phyloP scores from a whole-genome alignment of 2,888 invertebrate genomes.

The Oconnorella tubifera region DNA sequence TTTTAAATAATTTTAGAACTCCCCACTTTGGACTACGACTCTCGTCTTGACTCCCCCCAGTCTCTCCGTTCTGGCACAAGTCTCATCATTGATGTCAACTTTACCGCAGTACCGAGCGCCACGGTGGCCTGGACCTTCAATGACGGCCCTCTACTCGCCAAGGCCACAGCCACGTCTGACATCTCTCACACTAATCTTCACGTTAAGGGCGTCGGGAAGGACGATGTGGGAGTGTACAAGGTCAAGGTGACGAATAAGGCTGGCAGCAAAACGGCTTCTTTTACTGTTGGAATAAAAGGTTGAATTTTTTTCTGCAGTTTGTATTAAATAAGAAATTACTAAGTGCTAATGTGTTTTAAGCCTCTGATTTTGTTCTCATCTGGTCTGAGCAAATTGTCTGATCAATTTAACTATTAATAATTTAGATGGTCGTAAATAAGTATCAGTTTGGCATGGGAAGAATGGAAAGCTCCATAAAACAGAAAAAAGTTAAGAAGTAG shows the following conservation, averaged over 20 bases:
- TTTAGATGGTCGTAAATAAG: no score
- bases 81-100: constrained; percentile 33
- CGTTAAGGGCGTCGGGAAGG: constrained; percentile 64
- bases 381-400: no score
- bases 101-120: constrained; percentile 34
- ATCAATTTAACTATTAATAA: no score
- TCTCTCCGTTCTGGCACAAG: constrained; percentile 31
- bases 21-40: constrained; percentile 36
- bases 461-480: no score
- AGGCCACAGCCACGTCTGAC: constrained; percentile 28
- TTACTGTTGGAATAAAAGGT: constrained; percentile 71
- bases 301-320: neutral
- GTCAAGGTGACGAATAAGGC: constrained; percentile 74
- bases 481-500: no score
- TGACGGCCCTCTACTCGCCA: constrained; percentile 23
- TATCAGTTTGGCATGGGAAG: no score
- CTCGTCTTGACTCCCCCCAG: constrained; percentile 24
- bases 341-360: no score
- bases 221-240: constrained; percentile 80
- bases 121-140: constrained; percentile 36
- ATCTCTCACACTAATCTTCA: constrained; percentile 30
- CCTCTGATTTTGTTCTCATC: no score
- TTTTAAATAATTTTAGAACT: constrained; percentile 25
- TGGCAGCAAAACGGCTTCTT: constrained; percentile 65
- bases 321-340: neutral